phyloP scores from a whole-genome alignment of 2,888 invertebrate species.

The Blastobasis adustella region DNA sequence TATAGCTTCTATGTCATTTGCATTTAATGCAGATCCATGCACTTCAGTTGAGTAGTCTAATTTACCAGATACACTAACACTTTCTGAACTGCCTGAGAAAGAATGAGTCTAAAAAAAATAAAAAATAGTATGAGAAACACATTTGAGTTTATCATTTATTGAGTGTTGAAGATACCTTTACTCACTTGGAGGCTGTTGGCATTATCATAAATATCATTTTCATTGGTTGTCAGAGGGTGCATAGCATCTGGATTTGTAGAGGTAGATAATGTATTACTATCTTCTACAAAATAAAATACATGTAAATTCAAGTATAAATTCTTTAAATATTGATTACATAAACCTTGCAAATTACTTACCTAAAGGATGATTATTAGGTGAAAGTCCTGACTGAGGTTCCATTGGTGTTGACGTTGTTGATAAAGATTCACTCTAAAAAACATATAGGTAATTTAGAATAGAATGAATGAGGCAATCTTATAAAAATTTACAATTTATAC shows the following conservation, averaged over 20 bases:
- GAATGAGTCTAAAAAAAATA: conserved; percentile 57
- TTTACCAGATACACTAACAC: conserved; percentile 72
- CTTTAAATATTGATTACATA: conserved; percentile 36
- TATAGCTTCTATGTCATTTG: conserved; percentile 89
- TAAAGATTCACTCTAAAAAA: too few relatives aligned
- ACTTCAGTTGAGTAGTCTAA: conserved; percentile 65
- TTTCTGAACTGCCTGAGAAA: conserved; percentile 74
- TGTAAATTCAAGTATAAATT: not conserved
- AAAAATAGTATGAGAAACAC: not conserved
- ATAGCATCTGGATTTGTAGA: conserved; percentile 46
- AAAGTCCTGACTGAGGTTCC: too few relatives aligned
- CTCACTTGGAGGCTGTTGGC: conserved; percentile 69
- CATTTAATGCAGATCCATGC: conserved; percentile 86
- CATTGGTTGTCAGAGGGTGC: conserved; percentile 85
- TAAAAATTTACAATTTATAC: not conserved
- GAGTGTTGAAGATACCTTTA: not conserved
- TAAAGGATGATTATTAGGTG: not conserved
- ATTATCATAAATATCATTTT: conserved; percentile 72
- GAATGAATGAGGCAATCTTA: too few relatives aligned
- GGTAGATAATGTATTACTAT: conserved; percentile 24
- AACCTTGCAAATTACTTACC: not conserved
- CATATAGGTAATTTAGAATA: too few relatives aligned
- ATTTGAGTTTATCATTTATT: not conserved
- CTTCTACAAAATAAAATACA: conserved; percentile 12
- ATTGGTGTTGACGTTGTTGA: too few relatives aligned